Percentiles rank a stretch among this genome's conserved stretches.
These are phyloP conservation scores for Radopholus similis DNA, from an alignment of 1,140 invertebrate species.

Conservation along the genomic window DNA sequence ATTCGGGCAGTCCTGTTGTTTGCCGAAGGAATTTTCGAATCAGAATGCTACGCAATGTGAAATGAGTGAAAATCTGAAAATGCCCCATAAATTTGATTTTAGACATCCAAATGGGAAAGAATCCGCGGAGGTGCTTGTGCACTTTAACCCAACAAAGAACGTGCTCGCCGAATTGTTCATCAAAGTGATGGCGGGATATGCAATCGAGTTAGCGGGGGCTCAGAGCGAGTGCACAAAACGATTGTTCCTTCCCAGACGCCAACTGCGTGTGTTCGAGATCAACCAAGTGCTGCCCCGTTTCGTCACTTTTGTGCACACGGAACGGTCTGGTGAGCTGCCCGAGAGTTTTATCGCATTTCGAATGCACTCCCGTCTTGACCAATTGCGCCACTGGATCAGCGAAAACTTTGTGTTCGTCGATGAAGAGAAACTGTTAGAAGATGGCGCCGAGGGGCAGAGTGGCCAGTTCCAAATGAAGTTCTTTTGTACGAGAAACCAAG, in stretches of 20 bases:
- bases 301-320: conserved; percentile 29
- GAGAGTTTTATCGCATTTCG: conserved; percentile 32
- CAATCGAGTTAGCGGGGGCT: conserved; percentile 34
- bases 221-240: neutral
- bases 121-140: conserved; percentile 23
- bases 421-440: conserved; percentile 10
- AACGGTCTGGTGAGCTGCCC: conserved; percentile 12
- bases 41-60: conserved; percentile 46
- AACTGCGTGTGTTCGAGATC: conserved; percentile 43
- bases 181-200: conserved; percentile 38
- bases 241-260: conserved; percentile 27
- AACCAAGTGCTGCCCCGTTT: conserved; percentile 36
- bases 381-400: neutral
- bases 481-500: conserved; percentile 23
- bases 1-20: conserved; percentile 43
- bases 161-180: conserved; percentile 37
- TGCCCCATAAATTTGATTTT: conserved; percentile 4
- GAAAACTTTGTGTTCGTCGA: conserved; percentile 30
- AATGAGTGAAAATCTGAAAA: neutral
- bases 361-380: conserved; percentile 12
- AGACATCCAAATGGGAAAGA: conserved; percentile 45
- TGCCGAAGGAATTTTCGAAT: conserved; percentile 46
- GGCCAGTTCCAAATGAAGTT: conserved; percentile 14
- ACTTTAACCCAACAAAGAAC: conserved; percentile 34
- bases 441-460: neutral